Evolutionary conservation across 2,113 vertebrate species (phyloP).

Genomic region (Geothlypis trichas): DNA sequence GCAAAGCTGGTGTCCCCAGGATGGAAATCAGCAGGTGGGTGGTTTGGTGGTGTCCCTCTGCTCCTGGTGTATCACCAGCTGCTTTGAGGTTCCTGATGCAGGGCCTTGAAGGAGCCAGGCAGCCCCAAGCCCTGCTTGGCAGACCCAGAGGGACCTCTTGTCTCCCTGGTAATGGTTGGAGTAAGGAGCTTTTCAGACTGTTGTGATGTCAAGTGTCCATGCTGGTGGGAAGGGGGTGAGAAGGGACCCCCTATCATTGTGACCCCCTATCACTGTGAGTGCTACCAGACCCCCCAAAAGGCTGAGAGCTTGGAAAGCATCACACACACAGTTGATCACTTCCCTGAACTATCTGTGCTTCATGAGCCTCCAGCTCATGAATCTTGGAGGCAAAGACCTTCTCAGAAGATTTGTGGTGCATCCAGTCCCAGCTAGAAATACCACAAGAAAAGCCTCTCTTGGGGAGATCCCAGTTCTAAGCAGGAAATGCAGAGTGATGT

Average conservation of each 20-base stretch:
- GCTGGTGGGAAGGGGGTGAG: not conserved
- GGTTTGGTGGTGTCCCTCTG: not conserved
- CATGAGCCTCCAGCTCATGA: not conserved
- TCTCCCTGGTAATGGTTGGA: not conserved
- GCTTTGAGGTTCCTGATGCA: not conserved
- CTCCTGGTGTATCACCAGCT: not conserved
- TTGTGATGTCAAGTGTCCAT: not conserved
- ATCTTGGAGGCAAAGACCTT: constrained; percentile 51
- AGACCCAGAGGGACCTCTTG: not conserved
- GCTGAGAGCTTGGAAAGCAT: not conserved
- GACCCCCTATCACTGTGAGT: not conserved
- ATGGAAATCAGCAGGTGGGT: not conserved
- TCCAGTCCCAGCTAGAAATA: constrained; percentile 56
- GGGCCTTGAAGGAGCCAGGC: not conserved
- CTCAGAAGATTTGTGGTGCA: constrained; percentile 25
- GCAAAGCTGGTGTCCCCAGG: rapidly evolving
- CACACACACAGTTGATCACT: not conserved
- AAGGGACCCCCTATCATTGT: not conserved
- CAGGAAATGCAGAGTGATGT: constrained; percentile 43
- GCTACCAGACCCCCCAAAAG: not conserved
- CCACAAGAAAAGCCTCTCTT: constrained; percentile 51
- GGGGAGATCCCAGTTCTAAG: constrained; percentile 32
- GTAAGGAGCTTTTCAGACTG: not conserved
- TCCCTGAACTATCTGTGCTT: not conserved
- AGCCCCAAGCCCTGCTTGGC: not conserved